Percentiles rank a stretch among this genome's conserved stretches.
These are phyloP conservation scores for Drosophila neutralis DNA, from an alignment of 2,888 invertebrate genomes.

Conservation along the genomic window DNA sequence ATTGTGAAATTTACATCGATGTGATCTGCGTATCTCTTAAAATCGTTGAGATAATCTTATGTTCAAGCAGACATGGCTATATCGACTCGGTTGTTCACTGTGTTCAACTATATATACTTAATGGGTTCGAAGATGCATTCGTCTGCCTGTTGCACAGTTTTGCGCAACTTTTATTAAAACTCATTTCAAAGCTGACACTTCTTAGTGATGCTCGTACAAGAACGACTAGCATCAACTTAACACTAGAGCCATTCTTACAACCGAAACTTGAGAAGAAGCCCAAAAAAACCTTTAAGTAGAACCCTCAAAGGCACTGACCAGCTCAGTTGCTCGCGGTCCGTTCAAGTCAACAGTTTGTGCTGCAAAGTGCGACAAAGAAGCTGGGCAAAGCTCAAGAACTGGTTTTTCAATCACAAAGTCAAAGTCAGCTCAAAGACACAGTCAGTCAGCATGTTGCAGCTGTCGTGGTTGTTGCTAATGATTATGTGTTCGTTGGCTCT, in stretches of 20 bases:
- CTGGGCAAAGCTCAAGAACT: constrained; percentile 31
- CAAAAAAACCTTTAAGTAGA: constrained; percentile 66
- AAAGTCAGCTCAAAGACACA: constrained; percentile 6
- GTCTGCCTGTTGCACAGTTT: background rate
- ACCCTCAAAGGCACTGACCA: constrained; percentile 34
- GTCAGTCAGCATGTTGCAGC: constrained; percentile 43
- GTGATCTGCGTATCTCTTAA: too few relatives aligned
- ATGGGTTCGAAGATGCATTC: background rate
- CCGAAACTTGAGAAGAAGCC: constrained; percentile 7
- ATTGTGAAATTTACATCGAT: background rate
- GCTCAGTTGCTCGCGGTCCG: constrained; percentile 55
- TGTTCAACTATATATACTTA: background rate
- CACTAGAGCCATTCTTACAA: background rate
- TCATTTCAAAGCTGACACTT: constrained; percentile 8
- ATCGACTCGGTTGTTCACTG: background rate
- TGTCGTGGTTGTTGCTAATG: constrained; percentile 38
- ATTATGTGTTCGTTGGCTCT: constrained; percentile 32
- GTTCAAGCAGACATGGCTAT: background rate
- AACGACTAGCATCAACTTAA: background rate
- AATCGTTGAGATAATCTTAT: too few relatives aligned
- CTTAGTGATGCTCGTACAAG: background rate
- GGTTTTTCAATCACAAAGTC: constrained; percentile 41
- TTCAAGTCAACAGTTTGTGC: constrained; percentile 46
- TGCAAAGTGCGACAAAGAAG: constrained; percentile 5
- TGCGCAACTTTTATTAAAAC: background rate